Evolutionary conservation across 2,888 invertebrate genomes (phyloP).

Genomic region (Limenitis camilla): DNA sequence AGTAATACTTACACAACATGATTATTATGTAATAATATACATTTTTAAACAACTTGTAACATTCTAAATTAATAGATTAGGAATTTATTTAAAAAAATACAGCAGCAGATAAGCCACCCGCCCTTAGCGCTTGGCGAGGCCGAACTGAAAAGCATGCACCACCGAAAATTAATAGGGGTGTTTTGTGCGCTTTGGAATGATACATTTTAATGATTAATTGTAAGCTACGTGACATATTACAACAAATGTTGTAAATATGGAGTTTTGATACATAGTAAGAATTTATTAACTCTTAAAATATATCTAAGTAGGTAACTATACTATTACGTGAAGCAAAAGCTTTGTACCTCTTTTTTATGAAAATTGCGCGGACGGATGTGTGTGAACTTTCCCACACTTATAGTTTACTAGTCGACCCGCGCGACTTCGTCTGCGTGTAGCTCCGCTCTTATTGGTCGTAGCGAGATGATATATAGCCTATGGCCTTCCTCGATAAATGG

Average conservation of each 20-base stretch:
- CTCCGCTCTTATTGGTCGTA: too few relatives aligned
- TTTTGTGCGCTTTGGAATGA: background rate
- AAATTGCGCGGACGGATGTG: too few relatives aligned
- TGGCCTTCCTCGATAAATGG: too few relatives aligned
- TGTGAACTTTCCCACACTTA: too few relatives aligned
- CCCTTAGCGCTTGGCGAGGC: constrained; percentile 35
- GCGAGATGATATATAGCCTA: too few relatives aligned
- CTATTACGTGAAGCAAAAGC: too few relatives aligned
- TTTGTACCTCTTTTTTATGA: too few relatives aligned
- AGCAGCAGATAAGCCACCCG: constrained; percentile 28
- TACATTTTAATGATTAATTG: constrained; percentile 1
- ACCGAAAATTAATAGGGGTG: constrained; percentile 4
- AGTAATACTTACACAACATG: background rate
- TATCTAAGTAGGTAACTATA: too few relatives aligned
- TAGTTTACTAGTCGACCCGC: too few relatives aligned
- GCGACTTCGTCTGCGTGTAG: too few relatives aligned
- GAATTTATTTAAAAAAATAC: background rate
- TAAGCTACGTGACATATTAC: background rate
- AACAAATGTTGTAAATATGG: background rate
- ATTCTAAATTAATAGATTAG: background rate
- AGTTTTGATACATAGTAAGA: background rate
- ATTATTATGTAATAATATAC: background rate
- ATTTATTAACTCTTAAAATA: too few relatives aligned
- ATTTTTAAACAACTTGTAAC: background rate
- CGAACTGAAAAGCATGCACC: constrained; percentile 27